Percentiles rank a stretch among this genome's conserved stretches.
Conservation (phyloP, 30 jellyfish, hydroid and myxozoan species). For the Aurelia aurita complex sp. Pacific region DNA sequence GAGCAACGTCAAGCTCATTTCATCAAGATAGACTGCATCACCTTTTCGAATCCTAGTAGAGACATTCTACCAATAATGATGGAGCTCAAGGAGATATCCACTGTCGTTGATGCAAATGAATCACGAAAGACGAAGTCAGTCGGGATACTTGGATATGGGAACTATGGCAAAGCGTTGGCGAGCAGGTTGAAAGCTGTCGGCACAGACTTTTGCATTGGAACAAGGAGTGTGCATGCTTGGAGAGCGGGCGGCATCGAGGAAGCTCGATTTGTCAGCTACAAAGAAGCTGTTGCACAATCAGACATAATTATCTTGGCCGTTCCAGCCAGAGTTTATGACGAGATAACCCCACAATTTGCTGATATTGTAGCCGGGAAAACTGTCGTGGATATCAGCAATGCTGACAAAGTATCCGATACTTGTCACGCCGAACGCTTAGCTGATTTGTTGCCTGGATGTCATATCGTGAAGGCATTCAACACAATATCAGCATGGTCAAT, state of each 20-base stretch:
- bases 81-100: neutral
- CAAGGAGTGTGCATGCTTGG: too few relatives aligned
- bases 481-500: conserved; percentile 77
- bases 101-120: neutral
- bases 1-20: too few relatives aligned
- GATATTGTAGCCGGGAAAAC: conserved; percentile 39
- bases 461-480: conserved; percentile 75
- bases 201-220: neutral
- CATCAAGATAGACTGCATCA: too few relatives aligned
- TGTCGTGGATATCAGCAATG: conserved; percentile 80
- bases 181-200: conserved; percentile 23
- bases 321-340: conserved; percentile 36
- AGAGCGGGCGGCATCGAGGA: too few relatives aligned
- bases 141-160: conserved; percentile 65
- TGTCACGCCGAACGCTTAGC: conserved; percentile 65
- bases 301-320: conserved; percentile 58
- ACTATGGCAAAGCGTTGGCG: conserved; percentile 65
- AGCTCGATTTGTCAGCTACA: conserved; percentile 4
- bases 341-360: conserved; percentile 11
- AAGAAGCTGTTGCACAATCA: conserved; percentile 38
- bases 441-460: conserved; percentile 36
- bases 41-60: too few relatives aligned
- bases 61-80: too few relatives aligned
- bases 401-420: conserved; percentile 13
- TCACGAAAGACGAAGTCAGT: neutral